These are phyloP conservation scores for Sphenopsis melanotis DNA, from an alignment of 2,797 vertebrate genomes.

Conservation along the genomic window DNA sequence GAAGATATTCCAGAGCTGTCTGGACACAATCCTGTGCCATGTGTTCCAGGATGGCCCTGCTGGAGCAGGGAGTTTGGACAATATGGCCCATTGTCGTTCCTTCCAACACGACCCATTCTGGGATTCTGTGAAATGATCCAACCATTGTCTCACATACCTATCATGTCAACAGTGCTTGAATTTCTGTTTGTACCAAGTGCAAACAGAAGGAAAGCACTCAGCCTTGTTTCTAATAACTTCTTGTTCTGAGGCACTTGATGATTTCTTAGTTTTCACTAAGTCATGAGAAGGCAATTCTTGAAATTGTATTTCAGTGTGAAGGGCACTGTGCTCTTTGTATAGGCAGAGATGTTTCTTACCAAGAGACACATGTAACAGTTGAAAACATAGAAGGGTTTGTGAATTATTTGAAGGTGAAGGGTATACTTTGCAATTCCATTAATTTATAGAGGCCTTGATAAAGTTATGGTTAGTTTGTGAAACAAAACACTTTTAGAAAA, in stretches of 20 bases:
- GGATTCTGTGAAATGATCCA: neutral
- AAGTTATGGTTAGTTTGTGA: neutral
- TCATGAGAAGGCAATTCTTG: neutral
- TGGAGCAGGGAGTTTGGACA: neutral
- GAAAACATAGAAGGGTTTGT: neutral
- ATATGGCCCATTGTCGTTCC: neutral
- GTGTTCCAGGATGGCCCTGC: neutral
- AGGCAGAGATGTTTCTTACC: neutral
- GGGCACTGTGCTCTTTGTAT: neutral
- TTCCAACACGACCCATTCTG: neutral
- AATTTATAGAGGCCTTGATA: neutral
- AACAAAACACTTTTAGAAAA: neutral
- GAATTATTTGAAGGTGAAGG: neutral
- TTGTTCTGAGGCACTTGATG: neutral
- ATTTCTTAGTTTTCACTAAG: neutral
- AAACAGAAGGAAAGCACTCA: neutral
- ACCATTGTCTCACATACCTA: rapidly evolving
- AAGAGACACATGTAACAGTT: neutral
- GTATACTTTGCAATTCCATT: neutral
- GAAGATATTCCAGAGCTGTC: neutral
- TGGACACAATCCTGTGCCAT: neutral
- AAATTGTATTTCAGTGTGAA: neutral
- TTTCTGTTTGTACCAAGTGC: neutral
- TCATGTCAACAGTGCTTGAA: neutral
- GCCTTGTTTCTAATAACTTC: neutral